Conservation (phyloP, 1,140 invertebrate genomes). For the Drosophila busckii region DNA sequence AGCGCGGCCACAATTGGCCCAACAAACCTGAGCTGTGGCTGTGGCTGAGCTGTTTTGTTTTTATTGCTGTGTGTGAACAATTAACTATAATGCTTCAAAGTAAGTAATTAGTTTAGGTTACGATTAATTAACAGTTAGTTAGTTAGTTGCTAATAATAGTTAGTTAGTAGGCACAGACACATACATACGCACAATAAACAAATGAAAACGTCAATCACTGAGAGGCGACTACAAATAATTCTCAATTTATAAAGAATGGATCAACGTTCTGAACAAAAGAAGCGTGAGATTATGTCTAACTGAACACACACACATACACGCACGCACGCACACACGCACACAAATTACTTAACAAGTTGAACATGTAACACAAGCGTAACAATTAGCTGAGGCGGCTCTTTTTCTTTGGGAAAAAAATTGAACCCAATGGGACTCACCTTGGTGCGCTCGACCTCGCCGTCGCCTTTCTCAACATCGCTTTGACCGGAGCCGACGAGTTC, state of each 20-base stretch:
- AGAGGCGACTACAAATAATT: too few species aligned
- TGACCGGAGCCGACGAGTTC: conserved; percentile 78
- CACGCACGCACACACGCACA: too few species aligned
- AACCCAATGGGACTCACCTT: conserved; percentile 62
- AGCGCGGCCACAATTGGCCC: conserved; percentile 36
- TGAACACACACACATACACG: too few species aligned
- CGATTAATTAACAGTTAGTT: too few species aligned
- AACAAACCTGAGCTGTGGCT: conserved; percentile 41
- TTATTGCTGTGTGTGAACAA: conserved; percentile 34
- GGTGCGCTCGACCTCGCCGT: conserved; percentile 79
- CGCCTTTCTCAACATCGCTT: conserved; percentile 84
- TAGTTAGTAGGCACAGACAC: conserved; percentile 7
- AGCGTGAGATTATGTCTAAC: too few species aligned
- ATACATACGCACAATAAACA: too few species aligned
- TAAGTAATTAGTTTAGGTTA: conserved; percentile 19
- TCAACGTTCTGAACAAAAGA: too few species aligned
- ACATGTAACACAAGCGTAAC: conserved; percentile 2
- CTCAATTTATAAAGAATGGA: too few species aligned
- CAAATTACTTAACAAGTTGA: too few species aligned
- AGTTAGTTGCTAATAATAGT: conserved; percentile 17
- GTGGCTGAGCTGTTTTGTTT: conserved; percentile 35
- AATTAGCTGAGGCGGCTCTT: too few species aligned
- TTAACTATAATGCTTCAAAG: conserved; percentile 37
- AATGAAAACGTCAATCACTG: too few species aligned
- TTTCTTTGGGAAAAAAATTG: too few species aligned